Evolutionary conservation across 2,113 vertebrate genomes (phyloP), one percentile per base, ranked within the genome.

Genomic region (Siniperca knerii): DNA sequence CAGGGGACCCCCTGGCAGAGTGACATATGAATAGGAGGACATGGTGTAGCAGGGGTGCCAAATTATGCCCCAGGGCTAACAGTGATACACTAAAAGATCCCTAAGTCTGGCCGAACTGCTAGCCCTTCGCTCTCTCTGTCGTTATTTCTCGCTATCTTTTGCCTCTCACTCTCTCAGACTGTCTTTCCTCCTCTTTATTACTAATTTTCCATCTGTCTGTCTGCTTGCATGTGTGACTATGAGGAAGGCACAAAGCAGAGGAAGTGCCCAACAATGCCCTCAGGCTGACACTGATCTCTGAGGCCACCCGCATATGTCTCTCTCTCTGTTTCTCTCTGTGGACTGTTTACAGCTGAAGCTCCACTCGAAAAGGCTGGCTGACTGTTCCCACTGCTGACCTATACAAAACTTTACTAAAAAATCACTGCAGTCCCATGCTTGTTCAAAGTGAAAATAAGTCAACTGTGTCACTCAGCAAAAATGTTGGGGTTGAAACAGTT

Each of bases 1-100:
- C 78, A 33, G 91, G 93, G 91, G 85, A 91, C 90, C 92, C 92
- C 91, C 87, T 92, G 84, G 85, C 81, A 85, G 85, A 85, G 82
- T 93, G 93, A 94, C 91, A 94, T 87, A 91, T 90, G 93, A 94
- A 89, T 66, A 92, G 81, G 91, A 65, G 85, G 86, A 81, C 72
- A 70, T 64, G 65, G 78, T 67, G 75, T 57, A 83, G 61, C 86
- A 70, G 79, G 84, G 86, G 67, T 87, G 86, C 83, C 83, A 88
- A 87, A 92, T 75, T 68, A 80, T 78, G 84, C 91, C 93, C 88
- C 65, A 54, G 84, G 92, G 90, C 77, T 55, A 73, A 54, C 89
- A 83, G n/a, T 55, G 86, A 89, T 87, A 87, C 79, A 85, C 86
- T 75, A 83, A 83, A 85, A 84, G 86, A 64, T 65, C 83, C 74